These are phyloP conservation scores for Drosophila ironensis DNA, from an alignment of 1,140 invertebrate genomes.

Conservation along the genomic window DNA sequence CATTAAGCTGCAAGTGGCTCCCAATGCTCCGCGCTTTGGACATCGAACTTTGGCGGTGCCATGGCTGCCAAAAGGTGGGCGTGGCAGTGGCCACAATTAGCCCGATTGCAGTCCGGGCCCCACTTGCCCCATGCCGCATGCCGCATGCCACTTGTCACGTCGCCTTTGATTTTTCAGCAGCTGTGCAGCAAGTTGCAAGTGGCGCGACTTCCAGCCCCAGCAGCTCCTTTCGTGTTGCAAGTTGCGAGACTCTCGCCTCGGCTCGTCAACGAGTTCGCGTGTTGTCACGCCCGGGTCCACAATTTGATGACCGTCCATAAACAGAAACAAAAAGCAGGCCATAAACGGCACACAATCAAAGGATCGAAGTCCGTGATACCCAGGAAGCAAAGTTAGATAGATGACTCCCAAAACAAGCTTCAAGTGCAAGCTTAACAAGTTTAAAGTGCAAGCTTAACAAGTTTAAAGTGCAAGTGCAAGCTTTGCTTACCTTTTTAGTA, in stretches of 20 bases:
- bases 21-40: background rate
- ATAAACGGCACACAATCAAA: background rate
- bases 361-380: too few species aligned
- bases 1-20: conserved; percentile 27
- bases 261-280: conserved; percentile 30
- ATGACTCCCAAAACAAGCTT: too few species aligned
- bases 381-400: too few species aligned
- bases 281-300: conserved; percentile 26
- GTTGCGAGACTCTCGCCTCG: background rate
- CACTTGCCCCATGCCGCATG: too few species aligned
- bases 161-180: conserved; percentile 6
- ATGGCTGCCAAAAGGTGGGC: conserved; percentile 4
- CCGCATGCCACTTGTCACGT: background rate
- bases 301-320: conserved; percentile 27
- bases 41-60: background rate
- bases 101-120: conserved; percentile 16
- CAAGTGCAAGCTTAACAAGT: too few species aligned
- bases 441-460: too few species aligned
- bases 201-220: background rate
- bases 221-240: background rate
- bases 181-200: background rate
- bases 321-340: conserved; percentile 17
- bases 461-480: too few species aligned
- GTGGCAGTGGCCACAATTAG: conserved; percentile 34
- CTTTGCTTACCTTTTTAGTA: too few species aligned